Conservation (phyloP, 1,140 invertebrate species). For the Tribolium castaneum region DNA sequence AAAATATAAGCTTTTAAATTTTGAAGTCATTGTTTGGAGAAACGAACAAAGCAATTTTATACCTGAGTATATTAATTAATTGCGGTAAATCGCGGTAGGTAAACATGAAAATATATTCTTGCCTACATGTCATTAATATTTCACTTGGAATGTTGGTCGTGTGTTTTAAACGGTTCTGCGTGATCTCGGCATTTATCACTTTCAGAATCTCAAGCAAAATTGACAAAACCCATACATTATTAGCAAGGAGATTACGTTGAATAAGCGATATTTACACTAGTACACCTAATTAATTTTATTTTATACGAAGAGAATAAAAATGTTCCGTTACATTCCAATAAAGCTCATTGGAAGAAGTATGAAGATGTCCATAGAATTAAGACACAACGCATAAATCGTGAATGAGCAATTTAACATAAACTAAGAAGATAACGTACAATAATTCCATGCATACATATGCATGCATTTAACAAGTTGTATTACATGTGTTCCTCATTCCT, state of each 20-base stretch:
- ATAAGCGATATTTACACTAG: background rate
- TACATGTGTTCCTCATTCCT: background rate
- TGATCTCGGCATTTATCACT: background rate
- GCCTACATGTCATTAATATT: background rate
- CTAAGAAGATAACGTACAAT: background rate
- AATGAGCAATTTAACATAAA: slow-evolving; percentile 63
- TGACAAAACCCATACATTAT: background rate
- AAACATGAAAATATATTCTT: background rate
- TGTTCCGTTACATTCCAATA: background rate
- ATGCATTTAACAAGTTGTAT: background rate
- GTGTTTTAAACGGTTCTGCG: background rate
- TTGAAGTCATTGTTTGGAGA: too few species aligned
- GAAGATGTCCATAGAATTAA: background rate
- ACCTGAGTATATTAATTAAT: background rate
- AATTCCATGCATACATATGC: background rate
- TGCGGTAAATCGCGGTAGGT: background rate
- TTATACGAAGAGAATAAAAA: background rate
- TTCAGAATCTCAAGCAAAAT: background rate
- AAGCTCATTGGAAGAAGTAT: background rate
- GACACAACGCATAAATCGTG: slow-evolving; percentile 72
- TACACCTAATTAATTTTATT: slow-evolving; percentile 79
- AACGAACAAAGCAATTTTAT: too few species aligned
- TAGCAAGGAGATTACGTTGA: background rate
- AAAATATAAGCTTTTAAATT: too few species aligned
- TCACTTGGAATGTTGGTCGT: background rate